A percentile compares a stretch with the other conserved stretches of the same genome.
phyloP scores from a whole-genome alignment of 2,113 vertebrate genomes.

The Zapornia atra region DNA sequence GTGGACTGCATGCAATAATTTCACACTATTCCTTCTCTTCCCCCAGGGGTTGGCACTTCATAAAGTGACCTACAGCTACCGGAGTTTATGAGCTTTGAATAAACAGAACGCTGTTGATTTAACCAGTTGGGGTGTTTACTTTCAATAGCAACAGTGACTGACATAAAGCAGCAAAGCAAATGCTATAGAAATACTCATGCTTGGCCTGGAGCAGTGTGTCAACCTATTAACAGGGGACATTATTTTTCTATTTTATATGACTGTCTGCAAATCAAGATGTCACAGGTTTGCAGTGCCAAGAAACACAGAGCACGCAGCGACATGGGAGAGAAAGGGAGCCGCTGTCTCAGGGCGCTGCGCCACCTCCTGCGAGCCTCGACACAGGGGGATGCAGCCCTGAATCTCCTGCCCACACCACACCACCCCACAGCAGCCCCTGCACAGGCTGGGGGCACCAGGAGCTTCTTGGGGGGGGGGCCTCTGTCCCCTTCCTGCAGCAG shows the following conservation, averaged over 20 bases:
- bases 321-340: background rate
- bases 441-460: background rate
- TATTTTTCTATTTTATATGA: constrained; percentile 61
- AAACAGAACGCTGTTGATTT: constrained; percentile 67
- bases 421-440: too few species aligned
- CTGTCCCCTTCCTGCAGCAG: background rate
- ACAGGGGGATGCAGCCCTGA: background rate
- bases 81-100: constrained; percentile 73
- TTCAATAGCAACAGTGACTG: constrained; percentile 68
- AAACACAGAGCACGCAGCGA: background rate
- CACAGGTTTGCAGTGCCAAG: constrained; percentile 21
- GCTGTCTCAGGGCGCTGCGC: background rate
- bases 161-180: constrained; percentile 30
- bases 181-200: constrained; percentile 44
- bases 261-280: constrained; percentile 36
- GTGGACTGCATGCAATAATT: constrained; percentile 46
- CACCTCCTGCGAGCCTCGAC: background rate
- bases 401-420: too few species aligned
- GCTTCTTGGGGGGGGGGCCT: fast-evolving
- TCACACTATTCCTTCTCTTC: constrained; percentile 59
- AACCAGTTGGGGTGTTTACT: constrained; percentile 67
- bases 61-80: constrained; percentile 70
- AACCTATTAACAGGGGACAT: constrained; percentile 32
- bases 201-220: constrained; percentile 48
- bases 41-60: constrained; percentile 64